Evolutionary conservation across 2,113 vertebrate genomes (phyloP), one percentile per base, ranked within the genome.

Genomic region (Egretta garzetta): DNA sequence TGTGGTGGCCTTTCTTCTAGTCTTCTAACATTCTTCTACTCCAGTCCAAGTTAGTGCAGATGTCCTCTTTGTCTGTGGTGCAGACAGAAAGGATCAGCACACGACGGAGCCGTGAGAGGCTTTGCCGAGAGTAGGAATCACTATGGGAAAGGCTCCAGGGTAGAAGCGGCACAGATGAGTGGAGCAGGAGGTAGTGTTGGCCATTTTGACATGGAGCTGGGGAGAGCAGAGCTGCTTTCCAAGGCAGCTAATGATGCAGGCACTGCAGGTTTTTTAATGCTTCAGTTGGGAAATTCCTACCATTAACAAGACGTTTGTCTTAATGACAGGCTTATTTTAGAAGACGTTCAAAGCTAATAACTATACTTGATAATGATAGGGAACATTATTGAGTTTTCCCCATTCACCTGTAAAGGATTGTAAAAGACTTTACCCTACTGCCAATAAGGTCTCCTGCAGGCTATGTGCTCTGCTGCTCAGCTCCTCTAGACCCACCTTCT

Each of bases 261-360:
- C 80, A 59, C 86, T 92, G 74, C 92, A 70, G 81, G 53, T 67
- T 37, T 95, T 96, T 91, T 91, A 95, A 95, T 96, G 80, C 93
- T 94, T 85, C 96, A 93, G 41, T 45, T 96, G 97, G 97, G 95
- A 97, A 91, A 91, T 96, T 94, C 91, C 80, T 89, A 11, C 83
- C 86, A 95, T 97, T 97, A 96, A 94, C 66, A 27, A 92, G 91
- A 79, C 58, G 41, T 97, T 94, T 18, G 28, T 97, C 95, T 91
- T 94, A 96, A 93, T 93, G 95, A 89, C 96, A 97, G 83, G 95
- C 95, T 97, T 96, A 81, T 87, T 97, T 96, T 95, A 97, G 91
- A 41, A 85, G 93, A 71, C 0, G 33, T 87, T 97, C 86, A 72
- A 75, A 96, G 93, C 91, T 95, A 96, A 96, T 96, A 96, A 96